Conservation (phyloP, 2,797 vertebrate genomes). For the Melanotaenia pygmaea region DNA sequence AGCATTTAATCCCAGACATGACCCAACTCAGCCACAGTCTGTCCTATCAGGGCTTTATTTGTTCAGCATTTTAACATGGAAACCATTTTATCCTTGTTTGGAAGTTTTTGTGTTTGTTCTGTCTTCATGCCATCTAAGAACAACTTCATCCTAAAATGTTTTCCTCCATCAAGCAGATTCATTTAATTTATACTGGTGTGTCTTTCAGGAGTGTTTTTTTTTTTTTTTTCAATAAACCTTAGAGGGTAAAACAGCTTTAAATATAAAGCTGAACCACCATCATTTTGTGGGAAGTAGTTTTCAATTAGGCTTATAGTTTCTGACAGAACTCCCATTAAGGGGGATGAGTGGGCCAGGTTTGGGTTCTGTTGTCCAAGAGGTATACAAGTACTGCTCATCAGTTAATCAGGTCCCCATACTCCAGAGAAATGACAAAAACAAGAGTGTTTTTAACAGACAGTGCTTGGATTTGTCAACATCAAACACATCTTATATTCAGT, state of each 20-base stretch:
- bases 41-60: background rate
- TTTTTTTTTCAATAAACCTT: background rate
- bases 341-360: background rate
- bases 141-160: background rate
- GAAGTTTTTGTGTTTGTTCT: background rate
- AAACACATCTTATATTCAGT: background rate
- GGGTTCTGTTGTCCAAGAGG: background rate
- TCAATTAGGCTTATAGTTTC: slow-evolving; percentile 8
- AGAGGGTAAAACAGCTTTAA: background rate
- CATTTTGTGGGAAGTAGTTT: background rate
- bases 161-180: background rate
- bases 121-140: background rate
- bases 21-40: background rate
- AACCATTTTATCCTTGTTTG: background rate
- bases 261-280: background rate
- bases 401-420: background rate
- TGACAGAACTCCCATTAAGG: background rate
- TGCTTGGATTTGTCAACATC: background rate
- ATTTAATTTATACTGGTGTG: background rate
- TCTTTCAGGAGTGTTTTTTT: background rate
- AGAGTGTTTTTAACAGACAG: background rate
- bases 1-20: background rate
- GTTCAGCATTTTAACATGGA: background rate
- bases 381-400: background rate
- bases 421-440: background rate